Base-by-base conservation (phyloP, 2,888 invertebrate genomes). In the Lucinisca nassula region DNA sequence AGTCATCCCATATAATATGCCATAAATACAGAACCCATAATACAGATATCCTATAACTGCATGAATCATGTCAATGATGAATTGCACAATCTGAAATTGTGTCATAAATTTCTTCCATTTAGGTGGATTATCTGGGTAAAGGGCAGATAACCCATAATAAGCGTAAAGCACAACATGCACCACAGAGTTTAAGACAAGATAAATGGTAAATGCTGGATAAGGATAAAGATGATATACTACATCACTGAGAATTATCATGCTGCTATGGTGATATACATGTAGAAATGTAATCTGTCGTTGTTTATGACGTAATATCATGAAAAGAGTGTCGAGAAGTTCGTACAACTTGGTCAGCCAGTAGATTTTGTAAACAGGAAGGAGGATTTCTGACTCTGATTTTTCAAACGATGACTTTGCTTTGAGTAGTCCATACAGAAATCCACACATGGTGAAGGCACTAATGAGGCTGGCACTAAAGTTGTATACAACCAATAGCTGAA, bases 181-280 rank as follows among this genome's bases (percentile, higher is more conserved):
- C 27, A 95, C 88, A 14, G 95, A 95, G 87, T 96, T 96, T 32
- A 95, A 87, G 21, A 87, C 92, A 17, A 96, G 87, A 78, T 94
- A 93, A 4, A 93, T 67, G 12, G 95, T 94, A 40, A 96, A 93
- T 45, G 94, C 94, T 6, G 95, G 94, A 93, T 95, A 96, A n/a
- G 95, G 93, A 70, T 94, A 94, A 38, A 84, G 77, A 35, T 90
- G 88, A 82, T 92, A 93, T 1, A 92, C 91, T 38, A 94, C 89
- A 82, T 96, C 95, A 35, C 95, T 94, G 2, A 96, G 93, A 14
- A 96, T 89, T 45, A 96, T 79, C 95, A 96, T 96, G 75, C 94
- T 93, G 72, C 95, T 89, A 84, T 96, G 96, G 84, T 96, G 96
- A 84, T 95, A 96, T 0, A 96, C 93, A 86, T 96, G 96, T 6